phyloP scores from a whole-genome alignment of 92 coral and sea anemone genomes.

The Virgularia gustaviana region DNA sequence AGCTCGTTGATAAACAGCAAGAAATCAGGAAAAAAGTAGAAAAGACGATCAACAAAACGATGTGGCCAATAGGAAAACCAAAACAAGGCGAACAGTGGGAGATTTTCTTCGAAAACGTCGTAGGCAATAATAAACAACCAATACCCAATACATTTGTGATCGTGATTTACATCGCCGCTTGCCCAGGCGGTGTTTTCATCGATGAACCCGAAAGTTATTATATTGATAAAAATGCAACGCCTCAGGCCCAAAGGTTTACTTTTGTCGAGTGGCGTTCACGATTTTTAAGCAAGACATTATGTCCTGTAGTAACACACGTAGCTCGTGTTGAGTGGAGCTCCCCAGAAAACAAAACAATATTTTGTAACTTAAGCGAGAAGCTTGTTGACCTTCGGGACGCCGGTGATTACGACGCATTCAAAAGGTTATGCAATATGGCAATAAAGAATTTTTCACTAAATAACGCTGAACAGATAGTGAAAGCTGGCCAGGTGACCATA shows the following conservation, averaged over 20 bases:
- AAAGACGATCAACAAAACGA: slow-evolving; percentile 30
- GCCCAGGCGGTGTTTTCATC: slow-evolving; percentile 37
- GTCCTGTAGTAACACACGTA: neutral
- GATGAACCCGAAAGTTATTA: slow-evolving; percentile 36
- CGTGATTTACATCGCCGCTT: slow-evolving; percentile 19
- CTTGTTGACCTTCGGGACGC: slow-evolving; percentile 30
- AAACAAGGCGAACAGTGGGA: slow-evolving; percentile 45
- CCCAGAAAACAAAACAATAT: slow-evolving; percentile 3
- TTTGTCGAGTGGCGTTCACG: slow-evolving; percentile 26
- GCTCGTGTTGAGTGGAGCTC: slow-evolving; percentile 31
- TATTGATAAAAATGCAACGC: slow-evolving; percentile 27
- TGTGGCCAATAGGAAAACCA: slow-evolving; percentile 47
- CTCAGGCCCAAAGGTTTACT: slow-evolving; percentile 15
- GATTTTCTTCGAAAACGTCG: slow-evolving; percentile 43
- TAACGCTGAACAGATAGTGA: slow-evolving; percentile 6
- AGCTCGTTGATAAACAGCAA: slow-evolving; percentile 23
- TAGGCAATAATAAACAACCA: neutral
- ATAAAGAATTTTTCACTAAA: neutral
- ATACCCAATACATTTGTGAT: slow-evolving; percentile 24
- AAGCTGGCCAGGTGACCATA: slow-evolving; percentile 2
- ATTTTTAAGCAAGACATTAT: neutral
- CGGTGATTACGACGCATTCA: slow-evolving; percentile 16
- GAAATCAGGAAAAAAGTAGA: slow-evolving; percentile 13
- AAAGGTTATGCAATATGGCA: slow-evolving; percentile 1
- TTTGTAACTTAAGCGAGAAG: slow-evolving; percentile 20